Base-by-base conservation (phyloP, 2,113 vertebrate species). In the Podarcis cretensis region DNA sequence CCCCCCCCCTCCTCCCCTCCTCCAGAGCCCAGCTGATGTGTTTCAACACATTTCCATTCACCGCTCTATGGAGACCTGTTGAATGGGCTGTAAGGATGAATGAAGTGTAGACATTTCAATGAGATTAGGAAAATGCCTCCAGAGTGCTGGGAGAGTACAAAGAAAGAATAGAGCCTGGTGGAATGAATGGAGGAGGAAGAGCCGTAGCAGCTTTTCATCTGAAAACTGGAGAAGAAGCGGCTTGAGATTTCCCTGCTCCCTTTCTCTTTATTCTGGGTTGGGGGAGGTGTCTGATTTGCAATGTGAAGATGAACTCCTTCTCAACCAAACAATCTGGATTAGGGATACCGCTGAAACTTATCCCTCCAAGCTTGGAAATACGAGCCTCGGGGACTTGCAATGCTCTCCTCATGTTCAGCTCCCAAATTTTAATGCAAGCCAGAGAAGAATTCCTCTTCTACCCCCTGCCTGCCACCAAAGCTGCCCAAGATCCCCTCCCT, bases 31-130 rank as follows among this genome's bases (percentile, higher is more conserved):
- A 88, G 92, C 91, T 95, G 90, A 93, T 74, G 73, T 90, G 92
- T 59, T 94, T 89, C 81, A 95, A 91, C 92, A 93, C 89, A 94
- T 93, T 96, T 96, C 92, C 89, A 89, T 92, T 96, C 30, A 13
- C 88, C 91, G 80, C 92, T 94, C 89, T 90, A 91, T 83, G 93
- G 90, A 89, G 93, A 92, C 90, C 93, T 94, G 92, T 94, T 91
- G 86, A 89, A 94, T 93, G 86, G 87, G 90, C 94, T 93, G 88
- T 89, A 91, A 83, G 90, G 91, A 94, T 96, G 95, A 96, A 97
- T 84, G 93, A 92, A 87, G 90, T 94, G 94, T 96, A 95, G 94
- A 95, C 95, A 96, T 89, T 94, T 92, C 78, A 94, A 88, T 92
- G 95, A 95, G 92, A 94, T 92, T 86, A 96, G 95, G 88, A 90